Percentiles rank a stretch among this genome's conserved stretches.
Evolutionary conservation across 2,888 invertebrate genomes (phyloP).

Genomic region (Dynastes tityus): DNA sequence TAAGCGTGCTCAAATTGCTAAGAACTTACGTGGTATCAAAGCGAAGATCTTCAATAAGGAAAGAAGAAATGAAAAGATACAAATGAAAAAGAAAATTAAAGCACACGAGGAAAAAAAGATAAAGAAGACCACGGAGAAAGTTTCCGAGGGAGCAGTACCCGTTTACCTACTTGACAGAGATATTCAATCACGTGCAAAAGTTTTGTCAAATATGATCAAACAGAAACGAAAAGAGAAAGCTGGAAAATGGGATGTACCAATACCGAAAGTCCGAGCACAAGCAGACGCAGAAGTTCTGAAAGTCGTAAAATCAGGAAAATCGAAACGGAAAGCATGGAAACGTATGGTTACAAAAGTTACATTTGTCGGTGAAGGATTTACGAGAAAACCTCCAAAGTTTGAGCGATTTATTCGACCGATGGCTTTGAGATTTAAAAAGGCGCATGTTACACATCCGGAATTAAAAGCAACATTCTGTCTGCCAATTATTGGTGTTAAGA

Average conservation of each 20-base stretch:
- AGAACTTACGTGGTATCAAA: conserved; percentile 94
- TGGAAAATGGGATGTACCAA: conserved; percentile 99
- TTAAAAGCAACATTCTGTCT: conserved; percentile 97
- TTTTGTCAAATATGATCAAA: conserved; percentile 98
- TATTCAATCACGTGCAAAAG: conserved; percentile 93
- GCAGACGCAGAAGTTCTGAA: conserved; percentile 98
- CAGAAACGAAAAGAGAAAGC: conserved; percentile 99
- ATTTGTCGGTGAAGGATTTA: conserved; percentile 98
- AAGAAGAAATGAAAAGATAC: conserved; percentile 97
- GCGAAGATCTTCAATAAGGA: conserved; percentile 98
- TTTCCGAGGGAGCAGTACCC: conserved; percentile 93
- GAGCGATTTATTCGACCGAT: conserved; percentile 98
- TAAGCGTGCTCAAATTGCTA: conserved; percentile 91
- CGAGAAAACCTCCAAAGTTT: conserved; percentile 98
- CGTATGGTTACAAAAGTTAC: conserved; percentile 99
- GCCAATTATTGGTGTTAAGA: conserved; percentile 99
- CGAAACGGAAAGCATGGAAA: conserved; percentile 97
- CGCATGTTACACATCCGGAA: conserved; percentile 99
- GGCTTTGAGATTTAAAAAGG: conserved; percentile 96
- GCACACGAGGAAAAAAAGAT: conserved; percentile 97
- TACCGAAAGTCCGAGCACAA: conserved; percentile 97
- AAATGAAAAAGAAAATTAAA: conserved; percentile 98
- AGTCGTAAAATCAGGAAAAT: conserved; percentile 92
- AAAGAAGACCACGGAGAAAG: conserved; percentile 85
- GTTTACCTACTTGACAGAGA: conserved; percentile 98